These are phyloP conservation scores for Agonum fuliginosum DNA, from an alignment of 2,888 invertebrate species.

Conservation along the genomic window DNA sequence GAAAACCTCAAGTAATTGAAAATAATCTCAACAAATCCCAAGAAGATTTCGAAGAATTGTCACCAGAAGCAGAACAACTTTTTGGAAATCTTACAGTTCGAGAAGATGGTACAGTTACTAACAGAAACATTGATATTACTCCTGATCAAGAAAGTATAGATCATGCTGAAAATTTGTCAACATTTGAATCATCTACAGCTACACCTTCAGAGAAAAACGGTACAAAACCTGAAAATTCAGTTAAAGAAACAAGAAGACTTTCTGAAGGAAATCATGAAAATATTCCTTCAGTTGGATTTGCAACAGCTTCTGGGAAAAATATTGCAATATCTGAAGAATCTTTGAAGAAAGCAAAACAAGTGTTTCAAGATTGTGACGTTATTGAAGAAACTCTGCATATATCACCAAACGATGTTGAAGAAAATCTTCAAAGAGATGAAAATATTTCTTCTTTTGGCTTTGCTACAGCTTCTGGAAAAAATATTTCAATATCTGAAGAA, in stretches of 20 bases:
- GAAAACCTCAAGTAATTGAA: background rate
- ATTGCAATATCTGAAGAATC: background rate
- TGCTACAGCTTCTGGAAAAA: constrained; percentile 70
- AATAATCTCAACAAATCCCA: background rate
- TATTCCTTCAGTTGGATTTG: constrained; percentile 18
- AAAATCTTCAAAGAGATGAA: constrained; percentile 34
- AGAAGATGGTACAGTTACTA: constrained; percentile 23
- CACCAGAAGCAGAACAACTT: constrained; percentile 36
- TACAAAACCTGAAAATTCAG: too few relatives aligned
- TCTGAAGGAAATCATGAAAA: background rate
- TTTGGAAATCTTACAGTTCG: constrained; percentile 45
- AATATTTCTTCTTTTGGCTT: too few relatives aligned
- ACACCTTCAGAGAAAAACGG: too few relatives aligned
- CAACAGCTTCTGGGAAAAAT: constrained; percentile 26
- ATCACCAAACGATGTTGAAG: too few relatives aligned
- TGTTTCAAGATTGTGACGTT: constrained; percentile 54
- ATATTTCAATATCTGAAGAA: constrained; percentile 67
- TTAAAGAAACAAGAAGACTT: background rate
- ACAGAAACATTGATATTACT: too few relatives aligned
- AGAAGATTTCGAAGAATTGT: constrained; percentile 26
- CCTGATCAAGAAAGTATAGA: too few relatives aligned
- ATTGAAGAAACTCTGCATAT: too few relatives aligned
- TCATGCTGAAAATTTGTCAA: too few relatives aligned
- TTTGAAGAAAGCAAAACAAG: constrained; percentile 54
- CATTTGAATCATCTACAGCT: too few relatives aligned